phyloP scores from a whole-genome alignment of 2,113 vertebrate genomes.

The Takifugu flavidus region DNA sequence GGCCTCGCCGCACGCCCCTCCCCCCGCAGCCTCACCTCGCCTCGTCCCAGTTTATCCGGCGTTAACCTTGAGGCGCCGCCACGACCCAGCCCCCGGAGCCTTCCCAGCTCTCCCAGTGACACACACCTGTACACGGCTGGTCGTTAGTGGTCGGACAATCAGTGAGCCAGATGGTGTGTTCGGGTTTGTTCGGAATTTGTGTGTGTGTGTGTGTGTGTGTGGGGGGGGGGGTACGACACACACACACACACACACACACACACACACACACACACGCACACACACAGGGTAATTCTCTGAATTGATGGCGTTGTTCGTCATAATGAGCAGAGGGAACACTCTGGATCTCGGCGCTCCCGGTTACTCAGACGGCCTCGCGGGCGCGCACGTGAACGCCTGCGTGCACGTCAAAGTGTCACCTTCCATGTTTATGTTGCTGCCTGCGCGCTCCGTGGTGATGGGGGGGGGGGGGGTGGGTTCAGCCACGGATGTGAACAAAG shows the following conservation, averaged over 20 bases:
- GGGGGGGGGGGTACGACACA: too few relatives aligned
- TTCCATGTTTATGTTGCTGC: slow-evolving; percentile 32
- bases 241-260: too few relatives aligned
- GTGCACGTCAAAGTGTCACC: slow-evolving; percentile 8
- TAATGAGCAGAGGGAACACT: slow-evolving; percentile 65
- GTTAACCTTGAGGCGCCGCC: slow-evolving; percentile 15
- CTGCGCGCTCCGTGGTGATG: neutral
- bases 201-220: too few relatives aligned
- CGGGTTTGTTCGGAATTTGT: slow-evolving; percentile 6
- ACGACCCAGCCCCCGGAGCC: slow-evolving; percentile 3
- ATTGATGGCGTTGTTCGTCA: slow-evolving; percentile 60
- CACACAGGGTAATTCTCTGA: slow-evolving; percentile 32
- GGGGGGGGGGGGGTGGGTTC: too few relatives aligned
- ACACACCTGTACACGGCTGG: neutral
- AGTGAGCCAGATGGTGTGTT: slow-evolving; percentile 9
- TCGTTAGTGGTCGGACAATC: slow-evolving; percentile 21
- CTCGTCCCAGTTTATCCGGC: slow-evolving; percentile 3
- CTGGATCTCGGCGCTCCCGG: slow-evolving; percentile 42
- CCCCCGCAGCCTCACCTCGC: slow-evolving; percentile 1
- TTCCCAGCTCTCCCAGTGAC: neutral
- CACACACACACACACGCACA: too few relatives aligned
- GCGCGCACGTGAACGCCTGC: neutral
- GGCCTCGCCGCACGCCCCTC: slow-evolving; percentile 29
- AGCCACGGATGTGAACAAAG: neutral
- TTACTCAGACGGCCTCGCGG: slow-evolving; percentile 41